Conservation (phyloP, 2,888 invertebrate genomes). For the Aplocera efformata region DNA sequence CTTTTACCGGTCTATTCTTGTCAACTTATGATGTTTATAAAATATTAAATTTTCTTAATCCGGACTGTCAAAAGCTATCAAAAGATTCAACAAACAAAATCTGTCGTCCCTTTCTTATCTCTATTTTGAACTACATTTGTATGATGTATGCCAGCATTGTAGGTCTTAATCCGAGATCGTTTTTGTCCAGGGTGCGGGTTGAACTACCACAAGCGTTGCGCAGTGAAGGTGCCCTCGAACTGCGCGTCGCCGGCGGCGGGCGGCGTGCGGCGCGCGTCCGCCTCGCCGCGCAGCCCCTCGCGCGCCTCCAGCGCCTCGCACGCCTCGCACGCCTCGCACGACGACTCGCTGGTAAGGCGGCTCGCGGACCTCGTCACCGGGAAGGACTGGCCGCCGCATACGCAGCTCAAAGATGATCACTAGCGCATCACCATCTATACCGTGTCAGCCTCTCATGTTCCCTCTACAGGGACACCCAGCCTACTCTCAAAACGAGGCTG, state of each 20-base stretch:
- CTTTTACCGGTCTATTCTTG: too few relatives aligned
- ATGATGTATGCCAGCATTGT: too few relatives aligned
- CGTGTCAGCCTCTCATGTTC: background rate
- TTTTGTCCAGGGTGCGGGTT: constrained; percentile 92
- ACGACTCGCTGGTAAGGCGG: constrained; percentile 89
- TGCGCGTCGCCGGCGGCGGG: constrained; percentile 76
- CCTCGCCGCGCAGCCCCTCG: constrained; percentile 85
- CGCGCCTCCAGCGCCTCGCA: constrained; percentile 85
- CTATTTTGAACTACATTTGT: too few relatives aligned
- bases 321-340: constrained; percentile 68
- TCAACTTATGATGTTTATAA: too few relatives aligned
- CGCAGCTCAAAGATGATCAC: constrained; percentile 8
- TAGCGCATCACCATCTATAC: background rate
- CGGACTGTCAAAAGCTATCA: too few relatives aligned
- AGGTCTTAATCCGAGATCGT: too few relatives aligned
- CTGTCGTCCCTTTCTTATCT: too few relatives aligned
- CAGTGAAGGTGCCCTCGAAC: constrained; percentile 98
- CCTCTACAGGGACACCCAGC: too few relatives aligned
- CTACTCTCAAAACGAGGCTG: too few relatives aligned
- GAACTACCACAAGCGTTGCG: constrained; percentile 99
- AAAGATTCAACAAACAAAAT: too few relatives aligned
- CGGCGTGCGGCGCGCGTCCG: constrained; percentile 43
- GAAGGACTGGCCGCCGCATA: constrained; percentile 34
- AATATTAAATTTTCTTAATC: too few relatives aligned
- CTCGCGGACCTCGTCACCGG: constrained; percentile 81